phyloP scores from a whole-genome alignment of 2,113 vertebrate genomes.

The Sinosuthora webbiana region DNA sequence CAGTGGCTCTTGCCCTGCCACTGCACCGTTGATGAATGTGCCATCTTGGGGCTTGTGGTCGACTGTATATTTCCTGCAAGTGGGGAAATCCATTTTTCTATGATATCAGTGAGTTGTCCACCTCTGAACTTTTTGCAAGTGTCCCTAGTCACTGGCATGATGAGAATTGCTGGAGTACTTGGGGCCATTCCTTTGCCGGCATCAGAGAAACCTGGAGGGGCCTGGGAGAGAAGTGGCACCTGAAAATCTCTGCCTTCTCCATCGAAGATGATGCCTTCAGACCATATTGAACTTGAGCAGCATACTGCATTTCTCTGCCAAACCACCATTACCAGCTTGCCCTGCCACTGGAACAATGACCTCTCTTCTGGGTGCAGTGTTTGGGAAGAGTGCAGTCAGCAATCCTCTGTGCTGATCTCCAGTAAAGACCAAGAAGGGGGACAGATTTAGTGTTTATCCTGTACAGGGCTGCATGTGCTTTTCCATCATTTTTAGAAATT shows the following conservation, averaged over 20 bases:
- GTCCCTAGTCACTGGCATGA: not conserved
- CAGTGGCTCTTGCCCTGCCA: not conserved
- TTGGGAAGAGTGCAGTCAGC: not conserved
- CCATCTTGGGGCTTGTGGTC: not conserved
- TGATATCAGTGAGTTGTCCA: not conserved
- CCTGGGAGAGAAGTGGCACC: not conserved
- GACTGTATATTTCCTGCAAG: not conserved
- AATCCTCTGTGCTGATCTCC: not conserved
- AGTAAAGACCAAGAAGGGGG: not conserved
- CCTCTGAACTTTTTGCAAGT: not conserved
- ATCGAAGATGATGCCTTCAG: not conserved
- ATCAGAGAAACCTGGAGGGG: not conserved
- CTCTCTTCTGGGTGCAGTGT: not conserved
- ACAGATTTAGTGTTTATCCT: not conserved
- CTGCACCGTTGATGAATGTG: not conserved
- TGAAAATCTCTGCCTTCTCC: not conserved
- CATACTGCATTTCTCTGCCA: not conserved
- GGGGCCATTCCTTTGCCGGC: not conserved
- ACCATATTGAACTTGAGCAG: not conserved
- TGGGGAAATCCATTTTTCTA: not conserved
- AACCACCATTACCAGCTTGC: not conserved
- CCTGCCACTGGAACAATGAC: not conserved
- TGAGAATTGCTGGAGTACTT: not conserved
- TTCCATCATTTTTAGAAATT: slow-evolving; percentile 27
- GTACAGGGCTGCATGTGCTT: not conserved